Evolutionary conservation across 64 coral and sea anemone genomes (phyloP), one percentile per base, ranked within the genome.

Genomic region (Stichodactyla helianthus): DNA sequence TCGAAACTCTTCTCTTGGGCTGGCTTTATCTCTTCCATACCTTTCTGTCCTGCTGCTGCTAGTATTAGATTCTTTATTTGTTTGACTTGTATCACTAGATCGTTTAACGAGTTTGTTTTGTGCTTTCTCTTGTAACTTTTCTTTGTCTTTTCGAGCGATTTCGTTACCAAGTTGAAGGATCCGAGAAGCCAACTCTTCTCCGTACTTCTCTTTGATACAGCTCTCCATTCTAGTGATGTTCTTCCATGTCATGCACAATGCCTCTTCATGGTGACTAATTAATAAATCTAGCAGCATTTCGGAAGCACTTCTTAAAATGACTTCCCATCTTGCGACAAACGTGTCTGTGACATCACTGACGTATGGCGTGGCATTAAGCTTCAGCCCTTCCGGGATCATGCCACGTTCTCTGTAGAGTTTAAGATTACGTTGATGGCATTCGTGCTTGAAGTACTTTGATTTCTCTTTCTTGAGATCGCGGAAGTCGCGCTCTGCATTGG

Each of bases 91-190:
- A 52, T 81, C 68, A 23, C 20, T 50, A 9, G 55, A 84, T 26
- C 83, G 83, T 60, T 84, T 84, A 35, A 84, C 83, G n/a, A 84
- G 56, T 84, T 84, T 84, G 53, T 16, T 22, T 61, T 84, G 83
- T 10, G 83, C 83, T 62, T 84, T 84, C 56, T 84, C 83, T 63
- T 84, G 83, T 35, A 84, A 51, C 35, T 84, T 84, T 31, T 84
- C 83, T 19, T 63, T 57, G 59, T 84, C 83, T 84, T 84, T 84
- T 26, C 53, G 16, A 35, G 83, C 83, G 27, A 84, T 84, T 63
- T 84, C 83, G 26, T 84, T 63, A 13, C 83, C 83, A 16, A 84
- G 83, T 27, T 84, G 54, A 15, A 84, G n/a, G 15, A 84, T 84
- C 20, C 53, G 44, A 16, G 27, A 5, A 18, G 83, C 54, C 13